Conservation (phyloP, 2,888 invertebrate genomes). For the Plebejus anna region DNA sequence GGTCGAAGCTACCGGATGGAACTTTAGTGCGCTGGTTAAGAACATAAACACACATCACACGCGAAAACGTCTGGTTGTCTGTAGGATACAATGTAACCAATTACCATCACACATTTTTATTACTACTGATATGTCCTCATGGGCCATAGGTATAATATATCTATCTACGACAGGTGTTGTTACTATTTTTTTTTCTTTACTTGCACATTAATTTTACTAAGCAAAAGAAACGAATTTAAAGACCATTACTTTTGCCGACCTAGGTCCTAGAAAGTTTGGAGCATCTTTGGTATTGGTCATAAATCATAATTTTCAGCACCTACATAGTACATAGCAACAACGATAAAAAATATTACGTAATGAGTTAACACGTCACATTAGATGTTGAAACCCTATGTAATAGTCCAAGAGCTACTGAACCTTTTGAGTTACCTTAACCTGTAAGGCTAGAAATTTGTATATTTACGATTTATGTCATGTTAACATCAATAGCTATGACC, state of each 20-base stretch:
- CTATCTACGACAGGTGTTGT: too few species aligned
- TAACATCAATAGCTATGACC: too few species aligned
- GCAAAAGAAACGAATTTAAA: background rate
- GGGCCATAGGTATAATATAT: too few species aligned
- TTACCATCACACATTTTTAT: background rate
- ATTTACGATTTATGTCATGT: too few species aligned
- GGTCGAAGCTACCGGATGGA: constrained; percentile 46
- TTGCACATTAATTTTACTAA: background rate
- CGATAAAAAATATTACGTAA: background rate
- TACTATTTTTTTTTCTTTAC: too few species aligned
- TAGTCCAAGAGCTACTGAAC: too few species aligned
- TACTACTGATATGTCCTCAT: background rate
- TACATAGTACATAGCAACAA: background rate
- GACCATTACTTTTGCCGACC: background rate
- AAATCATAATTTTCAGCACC: background rate
- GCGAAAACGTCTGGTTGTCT: constrained; percentile 60
- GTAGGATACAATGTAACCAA: constrained; percentile 48
- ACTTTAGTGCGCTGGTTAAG: constrained; percentile 59
- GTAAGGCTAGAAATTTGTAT: too few species aligned
- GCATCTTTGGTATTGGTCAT: background rate
- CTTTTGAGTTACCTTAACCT: too few species aligned
- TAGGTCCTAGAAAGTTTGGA: background rate
- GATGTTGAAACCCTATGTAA: constrained; percentile 4
- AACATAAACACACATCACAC: constrained; percentile 73
- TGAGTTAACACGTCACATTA: background rate